Evolutionary conservation across 2,797 vertebrate species (phyloP).

Genomic region (Gorsachius magnificus): DNA sequence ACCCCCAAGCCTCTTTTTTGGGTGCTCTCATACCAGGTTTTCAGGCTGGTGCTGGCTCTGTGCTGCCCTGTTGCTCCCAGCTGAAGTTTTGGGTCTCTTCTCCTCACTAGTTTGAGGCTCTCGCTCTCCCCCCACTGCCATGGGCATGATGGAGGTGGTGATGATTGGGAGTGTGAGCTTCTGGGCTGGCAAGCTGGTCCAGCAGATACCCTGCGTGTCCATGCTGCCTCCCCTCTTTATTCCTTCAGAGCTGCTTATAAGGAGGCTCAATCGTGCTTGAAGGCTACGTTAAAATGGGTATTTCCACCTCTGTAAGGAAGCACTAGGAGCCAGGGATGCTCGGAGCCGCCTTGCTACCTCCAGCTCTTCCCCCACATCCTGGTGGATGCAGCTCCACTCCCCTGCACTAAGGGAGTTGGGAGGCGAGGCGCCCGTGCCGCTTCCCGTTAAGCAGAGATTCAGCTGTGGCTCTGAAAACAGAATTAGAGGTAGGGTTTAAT

Average conservation of each 20-base stretch:
- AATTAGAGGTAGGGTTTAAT: conserved; percentile 48
- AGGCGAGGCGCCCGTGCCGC: not conserved
- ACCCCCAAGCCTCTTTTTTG: not conserved
- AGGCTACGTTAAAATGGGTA: not conserved
- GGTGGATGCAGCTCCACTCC: not conserved
- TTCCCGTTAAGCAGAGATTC: conserved; percentile 3
- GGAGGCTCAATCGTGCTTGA: not conserved
- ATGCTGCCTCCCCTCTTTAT: not conserved
- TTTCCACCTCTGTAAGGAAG: not conserved
- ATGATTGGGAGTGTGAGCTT: not conserved
- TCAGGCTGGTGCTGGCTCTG: not conserved
- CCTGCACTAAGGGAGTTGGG: not conserved
- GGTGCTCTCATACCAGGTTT: not conserved
- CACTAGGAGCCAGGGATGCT: not conserved
- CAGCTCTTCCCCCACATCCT: not conserved
- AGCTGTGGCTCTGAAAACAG: conserved; percentile 1
- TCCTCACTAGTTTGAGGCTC: not conserved
- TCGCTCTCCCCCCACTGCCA: not conserved
- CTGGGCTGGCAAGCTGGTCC: not conserved
- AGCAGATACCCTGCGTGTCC: not conserved
- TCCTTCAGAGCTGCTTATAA: not conserved
- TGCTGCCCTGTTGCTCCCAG: not conserved
- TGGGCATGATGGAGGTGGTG: not conserved
- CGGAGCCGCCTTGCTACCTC: not conserved
- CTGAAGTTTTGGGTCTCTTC: not conserved